These are phyloP conservation scores for Betta splendens DNA, from an alignment of 2,797 vertebrate species.

Conservation along the genomic window DNA sequence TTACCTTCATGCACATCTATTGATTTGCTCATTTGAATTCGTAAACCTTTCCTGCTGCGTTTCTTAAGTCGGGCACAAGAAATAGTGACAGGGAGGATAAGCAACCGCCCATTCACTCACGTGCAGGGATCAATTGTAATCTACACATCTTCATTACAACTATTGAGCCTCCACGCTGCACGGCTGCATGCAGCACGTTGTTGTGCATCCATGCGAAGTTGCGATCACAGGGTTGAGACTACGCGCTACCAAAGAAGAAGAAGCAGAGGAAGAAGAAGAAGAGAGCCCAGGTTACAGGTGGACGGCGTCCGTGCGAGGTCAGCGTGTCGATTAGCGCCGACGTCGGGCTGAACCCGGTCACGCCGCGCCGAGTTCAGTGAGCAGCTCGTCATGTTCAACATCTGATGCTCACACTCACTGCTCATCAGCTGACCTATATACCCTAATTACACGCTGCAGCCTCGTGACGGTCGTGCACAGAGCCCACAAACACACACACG, in stretches of 20 bases:
- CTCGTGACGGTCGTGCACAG: slow-evolving; percentile 37
- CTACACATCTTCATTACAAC: slow-evolving; percentile 72
- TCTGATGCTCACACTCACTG: slow-evolving; percentile 79
- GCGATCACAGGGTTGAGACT: slow-evolving; percentile 33
- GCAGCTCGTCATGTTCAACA: slow-evolving; percentile 71
- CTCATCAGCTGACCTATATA: slow-evolving; percentile 80
- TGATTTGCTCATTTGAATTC: slow-evolving; percentile 16
- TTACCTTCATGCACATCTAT: neutral
- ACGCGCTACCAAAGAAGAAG: too few species aligned
- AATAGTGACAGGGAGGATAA: slow-evolving; percentile 37
- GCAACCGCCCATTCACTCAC: slow-evolving; percentile 31
- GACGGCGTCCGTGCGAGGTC: slow-evolving; percentile 49
- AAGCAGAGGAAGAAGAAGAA: too few species aligned
- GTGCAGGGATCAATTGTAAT: slow-evolving; percentile 68
- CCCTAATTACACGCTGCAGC: slow-evolving; percentile 74
- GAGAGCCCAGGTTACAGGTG: slow-evolving; percentile 43
- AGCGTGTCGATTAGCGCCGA: slow-evolving; percentile 30
- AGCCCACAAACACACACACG: slow-evolving; percentile 33
- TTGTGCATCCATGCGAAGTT: slow-evolving; percentile 16
- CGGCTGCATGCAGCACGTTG: slow-evolving; percentile 3
- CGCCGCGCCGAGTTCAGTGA: slow-evolving; percentile 58
- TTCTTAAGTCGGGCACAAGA: slow-evolving; percentile 22
- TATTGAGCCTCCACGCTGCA: slow-evolving; percentile 23
- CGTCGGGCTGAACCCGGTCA: slow-evolving; percentile 43
- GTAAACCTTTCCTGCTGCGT: slow-evolving; percentile 15